Evolutionary conservation across 2,888 invertebrate genomes (phyloP).

Genomic region (Dolichomitus sp.): DNA sequence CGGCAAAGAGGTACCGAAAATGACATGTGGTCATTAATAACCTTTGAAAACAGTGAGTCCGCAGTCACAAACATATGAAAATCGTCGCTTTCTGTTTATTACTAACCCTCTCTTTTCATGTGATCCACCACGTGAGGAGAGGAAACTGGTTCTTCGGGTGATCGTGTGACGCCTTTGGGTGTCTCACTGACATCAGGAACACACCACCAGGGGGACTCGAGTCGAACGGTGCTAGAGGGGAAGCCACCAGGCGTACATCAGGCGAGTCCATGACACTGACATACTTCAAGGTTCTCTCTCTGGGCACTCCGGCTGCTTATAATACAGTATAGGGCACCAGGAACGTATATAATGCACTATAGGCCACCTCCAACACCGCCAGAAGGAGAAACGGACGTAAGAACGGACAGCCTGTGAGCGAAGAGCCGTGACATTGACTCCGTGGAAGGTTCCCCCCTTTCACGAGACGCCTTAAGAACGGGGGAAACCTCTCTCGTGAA

Average conservation of each 20-base stretch:
- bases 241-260: slow-evolving; percentile 58
- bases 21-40: slow-evolving; percentile 76
- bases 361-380: slow-evolving; percentile 19
- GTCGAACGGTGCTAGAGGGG: slow-evolving; percentile 75
- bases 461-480: background rate
- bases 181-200: slow-evolving; percentile 47
- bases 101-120: background rate
- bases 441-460: slow-evolving; percentile 51
- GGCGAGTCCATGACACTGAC: slow-evolving; percentile 82
- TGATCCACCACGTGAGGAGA: slow-evolving; percentile 30
- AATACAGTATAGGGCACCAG: slow-evolving; percentile 9
- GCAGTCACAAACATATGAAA: background rate
- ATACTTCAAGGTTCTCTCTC: slow-evolving; percentile 80
- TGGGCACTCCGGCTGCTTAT: slow-evolving; percentile 57
- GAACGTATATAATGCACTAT: background rate
- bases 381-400: slow-evolving; percentile 47
- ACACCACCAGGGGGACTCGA: background rate
- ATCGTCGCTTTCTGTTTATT: slow-evolving; percentile 1
- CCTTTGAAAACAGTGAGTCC: slow-evolving; percentile 75
- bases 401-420: slow-evolving; percentile 26
- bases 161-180: slow-evolving; percentile 56
- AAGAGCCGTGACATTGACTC: slow-evolving; percentile 80
- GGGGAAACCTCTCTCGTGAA: slow-evolving; percentile 73
- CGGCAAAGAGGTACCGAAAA: slow-evolving; percentile 59
- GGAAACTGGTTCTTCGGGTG: slow-evolving; percentile 57